These are phyloP conservation scores for Planococcus citri DNA, from an alignment of 1,140 invertebrate genomes.

Conservation along the genomic window DNA sequence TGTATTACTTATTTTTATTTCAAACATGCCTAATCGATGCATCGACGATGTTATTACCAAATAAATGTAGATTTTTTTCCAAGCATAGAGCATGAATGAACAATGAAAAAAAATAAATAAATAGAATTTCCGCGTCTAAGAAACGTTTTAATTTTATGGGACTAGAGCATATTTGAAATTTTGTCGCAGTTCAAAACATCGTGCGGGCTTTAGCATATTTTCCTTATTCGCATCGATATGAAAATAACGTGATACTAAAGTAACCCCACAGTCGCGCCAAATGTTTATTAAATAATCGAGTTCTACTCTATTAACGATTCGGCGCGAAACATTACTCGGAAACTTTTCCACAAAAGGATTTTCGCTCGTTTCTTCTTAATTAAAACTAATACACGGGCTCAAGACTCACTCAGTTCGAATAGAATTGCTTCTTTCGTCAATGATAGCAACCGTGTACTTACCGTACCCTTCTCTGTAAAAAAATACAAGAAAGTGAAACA, in stretches of 20 bases:
- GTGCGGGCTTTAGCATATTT: not conserved
- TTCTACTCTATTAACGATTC: not conserved
- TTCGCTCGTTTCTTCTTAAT: not conserved
- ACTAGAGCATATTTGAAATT: not conserved
- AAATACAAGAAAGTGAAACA: too few species aligned
- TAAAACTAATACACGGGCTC: not conserved
- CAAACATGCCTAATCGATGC: too few species aligned
- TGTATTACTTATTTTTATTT: too few species aligned
- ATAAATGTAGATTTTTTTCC: too few species aligned
- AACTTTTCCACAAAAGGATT: not conserved
- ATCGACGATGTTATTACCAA: too few species aligned
- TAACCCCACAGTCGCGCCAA: conserved; percentile 1
- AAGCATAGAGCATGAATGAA: too few species aligned
- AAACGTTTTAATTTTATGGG: not conserved
- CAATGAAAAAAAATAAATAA: not conserved
- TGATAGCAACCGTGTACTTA: too few species aligned
- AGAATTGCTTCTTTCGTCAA: too few species aligned
- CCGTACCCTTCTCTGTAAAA: too few species aligned
- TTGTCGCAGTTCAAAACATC: not conserved
- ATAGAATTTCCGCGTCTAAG: not conserved
- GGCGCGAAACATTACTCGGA: not conserved
- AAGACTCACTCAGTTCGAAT: too few species aligned
- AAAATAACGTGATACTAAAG: not conserved
- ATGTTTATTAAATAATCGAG: conserved; percentile 8
- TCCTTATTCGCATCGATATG: not conserved